Conservation (phyloP, 2,113 vertebrate species). For the Rhea pennata region DNA sequence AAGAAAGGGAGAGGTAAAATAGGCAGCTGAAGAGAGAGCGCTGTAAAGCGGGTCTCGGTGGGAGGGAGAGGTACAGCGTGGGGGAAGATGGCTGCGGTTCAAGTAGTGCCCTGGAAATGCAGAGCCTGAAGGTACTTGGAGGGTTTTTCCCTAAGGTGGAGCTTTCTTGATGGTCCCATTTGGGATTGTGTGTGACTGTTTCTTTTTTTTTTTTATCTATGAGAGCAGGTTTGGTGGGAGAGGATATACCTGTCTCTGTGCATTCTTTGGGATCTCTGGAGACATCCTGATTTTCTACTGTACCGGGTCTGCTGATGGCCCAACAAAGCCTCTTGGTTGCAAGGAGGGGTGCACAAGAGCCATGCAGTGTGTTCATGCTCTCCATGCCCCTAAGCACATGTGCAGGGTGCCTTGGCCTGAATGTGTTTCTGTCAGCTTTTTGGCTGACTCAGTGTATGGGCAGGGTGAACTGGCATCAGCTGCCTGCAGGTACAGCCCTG, state of each 20-base stretch:
- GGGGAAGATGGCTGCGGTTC: too few species aligned
- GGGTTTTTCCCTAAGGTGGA: too few species aligned
- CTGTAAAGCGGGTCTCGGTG: accelerated
- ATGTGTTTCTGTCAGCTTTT: accelerated
- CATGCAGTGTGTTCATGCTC: too few species aligned
- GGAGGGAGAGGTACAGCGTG: too few species aligned
- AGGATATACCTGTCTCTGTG: accelerated
- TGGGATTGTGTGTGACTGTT: accelerated
- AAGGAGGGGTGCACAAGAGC: accelerated
- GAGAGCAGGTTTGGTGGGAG: accelerated
- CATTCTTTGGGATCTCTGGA: accelerated
- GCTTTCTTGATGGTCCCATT: not conserved
- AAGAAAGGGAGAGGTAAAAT: accelerated
- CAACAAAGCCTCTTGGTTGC: accelerated
- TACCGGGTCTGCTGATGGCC: accelerated
- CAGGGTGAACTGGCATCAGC: accelerated
- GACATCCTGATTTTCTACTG: accelerated
- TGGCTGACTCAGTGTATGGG: accelerated
- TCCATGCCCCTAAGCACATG: accelerated
- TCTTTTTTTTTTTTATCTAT: accelerated
- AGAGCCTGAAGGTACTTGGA: accelerated
- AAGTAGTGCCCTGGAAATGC: too few species aligned
- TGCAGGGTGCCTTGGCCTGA: accelerated
- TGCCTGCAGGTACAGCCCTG: accelerated
- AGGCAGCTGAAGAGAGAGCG: too few species aligned